Evolutionary conservation across 2,797 vertebrate genomes (phyloP).

Genomic region (Siniperca scherzeri): DNA sequence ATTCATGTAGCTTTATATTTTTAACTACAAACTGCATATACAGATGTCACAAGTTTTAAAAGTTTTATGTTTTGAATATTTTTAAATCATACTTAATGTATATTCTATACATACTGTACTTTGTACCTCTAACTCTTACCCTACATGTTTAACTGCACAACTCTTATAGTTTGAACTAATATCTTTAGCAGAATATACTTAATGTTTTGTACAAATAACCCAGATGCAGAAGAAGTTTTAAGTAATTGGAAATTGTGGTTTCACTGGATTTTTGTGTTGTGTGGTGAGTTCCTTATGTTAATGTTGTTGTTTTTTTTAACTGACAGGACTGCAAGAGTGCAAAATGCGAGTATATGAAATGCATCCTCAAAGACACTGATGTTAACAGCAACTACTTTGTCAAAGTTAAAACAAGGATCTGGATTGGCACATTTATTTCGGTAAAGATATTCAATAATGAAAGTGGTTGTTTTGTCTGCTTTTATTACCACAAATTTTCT

Average conservation of each 20-base stretch:
- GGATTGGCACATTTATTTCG: constrained; percentile 90
- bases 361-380: constrained; percentile 86
- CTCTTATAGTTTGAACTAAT: not conserved
- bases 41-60: not conserved
- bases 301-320: not conserved
- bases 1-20: not conserved
- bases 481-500: not conserved
- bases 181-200: not conserved
- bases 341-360: constrained; percentile 86
- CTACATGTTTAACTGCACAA: not conserved
- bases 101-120: not conserved
- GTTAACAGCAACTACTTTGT: constrained; percentile 87
- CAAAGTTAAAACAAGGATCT: constrained; percentile 90
- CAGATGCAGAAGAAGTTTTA: not conserved
- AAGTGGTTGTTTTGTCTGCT: not conserved
- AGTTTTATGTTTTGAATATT: not conserved
- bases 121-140: not conserved
- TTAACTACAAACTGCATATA: not conserved
- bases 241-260: not conserved
- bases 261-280: not conserved
- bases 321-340: constrained; percentile 88
- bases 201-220: not conserved
- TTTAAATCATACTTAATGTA: not conserved
- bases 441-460: constrained; percentile 80
- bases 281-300: not conserved